phyloP scores from a whole-genome alignment of 2,113 vertebrate species.

The Patagioenas fasciata region DNA sequence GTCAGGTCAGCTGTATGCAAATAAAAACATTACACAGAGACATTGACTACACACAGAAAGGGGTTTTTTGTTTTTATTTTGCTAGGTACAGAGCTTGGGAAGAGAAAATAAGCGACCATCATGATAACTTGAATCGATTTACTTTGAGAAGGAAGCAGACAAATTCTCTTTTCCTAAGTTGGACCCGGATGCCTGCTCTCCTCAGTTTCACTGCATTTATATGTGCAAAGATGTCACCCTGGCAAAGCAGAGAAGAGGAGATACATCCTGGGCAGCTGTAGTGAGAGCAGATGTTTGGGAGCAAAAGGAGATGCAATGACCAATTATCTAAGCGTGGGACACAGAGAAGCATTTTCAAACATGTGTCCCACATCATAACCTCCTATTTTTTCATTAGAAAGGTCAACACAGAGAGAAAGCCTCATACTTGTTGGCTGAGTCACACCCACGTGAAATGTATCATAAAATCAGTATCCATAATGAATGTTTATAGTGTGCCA shows the following conservation, averaged over 20 bases:
- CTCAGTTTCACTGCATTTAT: not conserved
- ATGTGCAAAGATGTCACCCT: not conserved
- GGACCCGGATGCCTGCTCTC: not conserved
- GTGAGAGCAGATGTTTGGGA: constrained; percentile 37
- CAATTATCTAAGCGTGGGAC: constrained; percentile 2
- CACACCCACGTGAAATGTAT: constrained; percentile 28
- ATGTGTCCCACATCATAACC: constrained; percentile 6
- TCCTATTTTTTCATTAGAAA: constrained; percentile 34
- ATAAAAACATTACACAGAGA: constrained; percentile 14
- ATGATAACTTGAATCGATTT: not conserved
- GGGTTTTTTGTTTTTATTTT: not conserved
- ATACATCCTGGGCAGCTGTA: not conserved
- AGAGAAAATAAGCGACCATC: not conserved
- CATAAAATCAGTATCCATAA: constrained; percentile 23
- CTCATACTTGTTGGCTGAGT: constrained; percentile 30
- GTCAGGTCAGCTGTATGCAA: not conserved
- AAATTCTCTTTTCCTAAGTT: not conserved
- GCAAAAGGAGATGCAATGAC: not conserved
- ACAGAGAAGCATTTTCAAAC: constrained; percentile 7
- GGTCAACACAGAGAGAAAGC: constrained; percentile 23
- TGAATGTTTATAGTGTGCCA: constrained; percentile 21
- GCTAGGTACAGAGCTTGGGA: not conserved
- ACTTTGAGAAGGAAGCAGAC: not conserved
- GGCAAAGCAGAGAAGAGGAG: not conserved
- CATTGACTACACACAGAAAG: not conserved